Conservation (phyloP, 1,140 invertebrate genomes). For the Papilio glaucus region DNA sequence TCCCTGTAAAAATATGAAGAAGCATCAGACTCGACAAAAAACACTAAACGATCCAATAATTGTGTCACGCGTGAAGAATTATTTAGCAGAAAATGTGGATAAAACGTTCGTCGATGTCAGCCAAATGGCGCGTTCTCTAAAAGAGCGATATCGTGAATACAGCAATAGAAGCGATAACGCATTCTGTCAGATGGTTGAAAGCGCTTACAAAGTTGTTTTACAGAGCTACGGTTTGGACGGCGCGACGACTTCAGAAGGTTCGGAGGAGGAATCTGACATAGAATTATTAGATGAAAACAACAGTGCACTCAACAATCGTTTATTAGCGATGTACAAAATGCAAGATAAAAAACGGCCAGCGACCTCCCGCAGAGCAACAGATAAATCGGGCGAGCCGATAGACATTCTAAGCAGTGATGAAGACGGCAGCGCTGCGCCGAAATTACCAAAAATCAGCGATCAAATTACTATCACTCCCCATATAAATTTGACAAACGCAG, state of each 20-base stretch:
- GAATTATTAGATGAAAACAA: constrained; percentile 82
- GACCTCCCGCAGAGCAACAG: constrained; percentile 58
- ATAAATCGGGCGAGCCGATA: constrained; percentile 82
- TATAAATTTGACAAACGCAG: constrained; percentile 52
- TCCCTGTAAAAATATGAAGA: constrained; percentile 68
- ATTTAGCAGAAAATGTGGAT: constrained; percentile 88
- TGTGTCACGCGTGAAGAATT: constrained; percentile 84
- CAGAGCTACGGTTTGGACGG: constrained; percentile 85
- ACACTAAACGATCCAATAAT: constrained; percentile 76
- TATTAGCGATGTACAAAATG: constrained; percentile 81
- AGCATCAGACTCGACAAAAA: constrained; percentile 74
- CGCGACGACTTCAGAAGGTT: constrained; percentile 83
- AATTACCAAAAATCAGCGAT: constrained; percentile 79
- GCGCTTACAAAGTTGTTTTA: constrained; percentile 84
- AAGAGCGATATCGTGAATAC: constrained; percentile 89
- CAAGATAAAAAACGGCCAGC: constrained; percentile 74
- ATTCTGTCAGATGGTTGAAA: constrained; percentile 87
- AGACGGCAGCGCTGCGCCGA: constrained; percentile 77
- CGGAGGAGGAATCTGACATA: constrained; percentile 84
- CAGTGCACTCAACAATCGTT: constrained; percentile 76
- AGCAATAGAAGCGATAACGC: constrained; percentile 86
- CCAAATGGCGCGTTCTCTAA: constrained; percentile 89
- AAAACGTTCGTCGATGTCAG: constrained; percentile 89
- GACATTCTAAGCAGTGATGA: constrained; percentile 85
- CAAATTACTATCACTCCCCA: constrained; percentile 80